Percentiles rank a stretch among this genome's conserved stretches.
These are phyloP conservation scores for Chamaedrilus cognettii DNA, from an alignment of 2,888 invertebrate species.

Conservation along the genomic window DNA sequence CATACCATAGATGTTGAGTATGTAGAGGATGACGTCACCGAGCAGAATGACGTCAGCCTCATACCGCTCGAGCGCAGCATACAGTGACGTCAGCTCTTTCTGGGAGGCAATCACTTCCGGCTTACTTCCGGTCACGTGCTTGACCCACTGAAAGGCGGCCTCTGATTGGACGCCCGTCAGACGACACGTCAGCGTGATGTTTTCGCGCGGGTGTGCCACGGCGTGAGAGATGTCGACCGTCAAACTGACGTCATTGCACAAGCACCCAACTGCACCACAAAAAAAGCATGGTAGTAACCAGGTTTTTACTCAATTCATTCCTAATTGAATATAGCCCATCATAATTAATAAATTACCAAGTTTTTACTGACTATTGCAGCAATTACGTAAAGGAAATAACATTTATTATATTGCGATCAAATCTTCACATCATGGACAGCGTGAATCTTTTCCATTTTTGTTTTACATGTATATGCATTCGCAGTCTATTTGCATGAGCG, in stretches of 20 bases:
- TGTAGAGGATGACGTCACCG: slow-evolving; percentile 16
- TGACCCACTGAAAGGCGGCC: slow-evolving; percentile 15
- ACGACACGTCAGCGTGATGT: slow-evolving; percentile 27
- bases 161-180: not conserved
- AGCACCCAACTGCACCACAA: too few relatives aligned
- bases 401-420: too few relatives aligned
- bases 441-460: too few relatives aligned
- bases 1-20: slow-evolving; percentile 23
- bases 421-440: too few relatives aligned
- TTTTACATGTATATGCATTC: too few relatives aligned
- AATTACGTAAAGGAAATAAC: too few relatives aligned
- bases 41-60: slow-evolving; percentile 12
- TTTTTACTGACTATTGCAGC: too few relatives aligned
- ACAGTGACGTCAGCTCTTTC: slow-evolving; percentile 6
- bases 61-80: slow-evolving; percentile 7
- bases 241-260: not conserved
- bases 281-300: too few relatives aligned
- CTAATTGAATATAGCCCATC: too few relatives aligned
- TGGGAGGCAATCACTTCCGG: slow-evolving; percentile 4
- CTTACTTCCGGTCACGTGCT: slow-evolving; percentile 6
- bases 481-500: too few relatives aligned
- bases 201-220: slow-evolving; percentile 13
- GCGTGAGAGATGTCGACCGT: slow-evolving; percentile 14
- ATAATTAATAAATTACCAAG: too few relatives aligned
- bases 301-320: too few relatives aligned